Base-by-base conservation (phyloP, 2,888 invertebrate species). In the Acrobasis suavella region DNA sequence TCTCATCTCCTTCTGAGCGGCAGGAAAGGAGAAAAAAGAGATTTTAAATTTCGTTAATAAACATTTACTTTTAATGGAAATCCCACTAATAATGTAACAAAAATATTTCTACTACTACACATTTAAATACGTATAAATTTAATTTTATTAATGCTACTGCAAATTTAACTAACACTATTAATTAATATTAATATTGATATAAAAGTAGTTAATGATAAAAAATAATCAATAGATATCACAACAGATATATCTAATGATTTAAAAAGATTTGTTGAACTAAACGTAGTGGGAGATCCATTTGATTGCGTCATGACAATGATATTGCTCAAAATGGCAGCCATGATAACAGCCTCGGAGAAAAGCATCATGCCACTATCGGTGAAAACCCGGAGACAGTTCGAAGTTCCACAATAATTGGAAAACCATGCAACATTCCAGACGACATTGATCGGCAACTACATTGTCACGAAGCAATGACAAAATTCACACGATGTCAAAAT, bases 251-350 rank as follows among this genome's bases (percentile, higher is more conserved):
- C 39, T 17, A 42, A 59, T 58, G 50, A 58, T 42, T 58, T 37
- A 38, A 56, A 37, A 16, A 16, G 22, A 51, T 32, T 49, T 32
- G 12, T 63, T 54, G 37, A 22, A 50, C 51, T 52, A 54, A 50
- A 49, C 10, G 14, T 12, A 80, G 86, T 88, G 88, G 87, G 88
- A 87, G 73, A 80, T 83, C 87, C 88, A 75, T 73, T 72, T 77
- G 80, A 83, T 91, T 91, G 92, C 92, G 82, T 91, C 92, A 92
- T 92, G 92, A 92, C 92, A 92, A 92, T 92, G 92, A 86, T 81
- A 89, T 91, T 91, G 91, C 92, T 81, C 74, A 79, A 75, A 74
- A 82, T 85, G 85, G 86, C 82, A 90, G 92, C 91, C 91, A 92
- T 92, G 92, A 91, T 89, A 89, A 86, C 82, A 74, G 73, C 71